Percentiles rank a stretch among this genome's conserved stretches.
These are phyloP conservation scores for Tetrao urogallus DNA, from an alignment of 2,113 vertebrate genomes.

Conservation along the genomic window DNA sequence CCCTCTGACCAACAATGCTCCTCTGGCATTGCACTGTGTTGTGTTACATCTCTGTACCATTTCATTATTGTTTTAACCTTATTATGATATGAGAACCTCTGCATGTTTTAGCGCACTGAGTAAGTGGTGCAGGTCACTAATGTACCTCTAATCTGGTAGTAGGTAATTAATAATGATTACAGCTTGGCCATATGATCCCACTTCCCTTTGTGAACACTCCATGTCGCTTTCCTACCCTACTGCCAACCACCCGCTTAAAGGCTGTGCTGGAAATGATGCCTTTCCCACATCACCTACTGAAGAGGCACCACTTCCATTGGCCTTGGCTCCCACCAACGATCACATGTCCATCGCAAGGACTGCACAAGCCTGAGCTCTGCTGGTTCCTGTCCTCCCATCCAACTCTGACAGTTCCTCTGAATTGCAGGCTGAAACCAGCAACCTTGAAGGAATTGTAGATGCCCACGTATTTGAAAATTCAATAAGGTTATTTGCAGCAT, in stretches of 20 bases:
- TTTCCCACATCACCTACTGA: neutral
- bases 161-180: slow-evolving; percentile 57
- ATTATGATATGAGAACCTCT: neutral
- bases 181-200: neutral
- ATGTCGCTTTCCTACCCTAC: neutral
- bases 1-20: fast-evolving
- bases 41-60: neutral
- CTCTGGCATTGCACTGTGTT: neutral
- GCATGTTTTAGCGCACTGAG: neutral
- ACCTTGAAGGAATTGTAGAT: neutral
- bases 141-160: slow-evolving; percentile 48
- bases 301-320: neutral
- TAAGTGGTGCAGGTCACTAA: slow-evolving; percentile 38
- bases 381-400: neutral
- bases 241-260: neutral
- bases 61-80: slow-evolving; percentile 47
- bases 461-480: neutral
- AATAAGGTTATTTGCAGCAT: neutral
- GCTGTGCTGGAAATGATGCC: neutral
- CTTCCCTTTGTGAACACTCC: neutral
- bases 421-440: neutral
- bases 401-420: neutral
- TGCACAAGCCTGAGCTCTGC: neutral
- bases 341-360: fast-evolving
- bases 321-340: fast-evolving